Base-by-base conservation (phyloP, 37 sponge, comb jelly and placozoan species). In the Amphimedon queenslandica region DNA sequence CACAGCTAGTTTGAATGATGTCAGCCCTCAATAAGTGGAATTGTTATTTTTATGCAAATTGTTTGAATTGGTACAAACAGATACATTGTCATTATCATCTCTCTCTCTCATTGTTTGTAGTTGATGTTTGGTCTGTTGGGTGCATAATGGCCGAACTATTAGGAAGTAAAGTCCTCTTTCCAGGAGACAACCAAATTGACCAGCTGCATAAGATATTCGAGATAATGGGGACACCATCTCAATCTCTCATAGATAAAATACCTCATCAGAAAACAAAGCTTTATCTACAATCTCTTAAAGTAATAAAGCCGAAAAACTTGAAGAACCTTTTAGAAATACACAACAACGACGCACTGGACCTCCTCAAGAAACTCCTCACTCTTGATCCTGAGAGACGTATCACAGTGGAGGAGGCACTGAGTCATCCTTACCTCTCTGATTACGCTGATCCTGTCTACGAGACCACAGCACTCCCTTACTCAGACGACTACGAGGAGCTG, bases 81-180 rank as follows among this genome's bases (percentile, higher is more conserved):
- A 11, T 11, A 37, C 16, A 16, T 23, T 67, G 29, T 51, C 11
- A 58, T 32, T 16, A 25, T 8, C 51, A 47, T 60, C 23, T 60
- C 27, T 60, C 28, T 29, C 39, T 38, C 24, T 31, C 39, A 8
- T 25, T 72, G 41, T 40, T 63, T 68, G 37, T 76, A 89, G 92
- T 92, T 40, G 99, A 98, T 57, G 58, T 98, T 3, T 98, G 99
- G 99, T 94, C 95, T 13, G 99, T 92, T n/a, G 99, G 99, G 5
- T 98, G 99, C 67, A 92, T 98, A 43, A 94, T 98, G 99, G 99
- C 96, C 2, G 99, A 98, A 63, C 74, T 98, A 67, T 83, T 98
- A 35, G 94, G 95, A 3, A 75, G 90, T 37, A 81, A 85, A 55
- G 84, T 82, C 31, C 71, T 94, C 34, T 98, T 94, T 72, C 95